phyloP scores from a whole-genome alignment of 1,140 invertebrate genomes.

The Scaptomyza montana region DNA sequence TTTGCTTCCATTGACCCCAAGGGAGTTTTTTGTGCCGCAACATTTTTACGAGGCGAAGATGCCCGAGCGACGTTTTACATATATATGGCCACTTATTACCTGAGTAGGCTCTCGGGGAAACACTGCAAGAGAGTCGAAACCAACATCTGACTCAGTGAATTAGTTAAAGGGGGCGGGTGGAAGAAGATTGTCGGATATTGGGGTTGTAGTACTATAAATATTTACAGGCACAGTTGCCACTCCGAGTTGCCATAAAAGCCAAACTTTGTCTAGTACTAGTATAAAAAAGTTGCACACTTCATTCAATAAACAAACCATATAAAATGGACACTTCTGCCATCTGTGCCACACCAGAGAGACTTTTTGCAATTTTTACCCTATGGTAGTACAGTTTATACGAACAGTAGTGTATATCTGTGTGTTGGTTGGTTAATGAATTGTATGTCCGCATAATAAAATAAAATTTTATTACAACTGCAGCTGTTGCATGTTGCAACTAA shows the following conservation, averaged over 20 bases:
- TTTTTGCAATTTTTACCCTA: slow-evolving; percentile 14
- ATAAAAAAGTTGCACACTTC: slow-evolving; percentile 13
- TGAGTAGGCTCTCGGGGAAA: slow-evolving; percentile 42
- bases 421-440: slow-evolving; percentile 65
- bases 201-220: neutral
- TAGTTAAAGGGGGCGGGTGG: too few species aligned
- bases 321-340: slow-evolving; percentile 33
- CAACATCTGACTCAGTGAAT: too few species aligned
- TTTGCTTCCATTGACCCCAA: slow-evolving; percentile 49
- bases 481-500: slow-evolving; percentile 78
- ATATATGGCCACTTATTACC: slow-evolving; percentile 49
- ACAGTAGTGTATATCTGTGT: slow-evolving; percentile 4
- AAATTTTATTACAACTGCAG: slow-evolving; percentile 74
- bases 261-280: slow-evolving; percentile 15
- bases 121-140: neutral
- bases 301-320: slow-evolving; percentile 18
- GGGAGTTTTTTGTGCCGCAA: slow-evolving; percentile 44
- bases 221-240: neutral
- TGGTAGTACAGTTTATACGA: neutral
- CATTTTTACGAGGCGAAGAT: slow-evolving; percentile 65
- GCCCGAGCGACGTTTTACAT: slow-evolving; percentile 13
- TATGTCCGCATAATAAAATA: slow-evolving; percentile 66
- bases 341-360: slow-evolving; percentile 9
- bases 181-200: neutral
- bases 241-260: slow-evolving; percentile 8